Evolutionary conservation across 2,113 vertebrate genomes (phyloP).

Genomic region (Notothenia coriiceps): DNA sequence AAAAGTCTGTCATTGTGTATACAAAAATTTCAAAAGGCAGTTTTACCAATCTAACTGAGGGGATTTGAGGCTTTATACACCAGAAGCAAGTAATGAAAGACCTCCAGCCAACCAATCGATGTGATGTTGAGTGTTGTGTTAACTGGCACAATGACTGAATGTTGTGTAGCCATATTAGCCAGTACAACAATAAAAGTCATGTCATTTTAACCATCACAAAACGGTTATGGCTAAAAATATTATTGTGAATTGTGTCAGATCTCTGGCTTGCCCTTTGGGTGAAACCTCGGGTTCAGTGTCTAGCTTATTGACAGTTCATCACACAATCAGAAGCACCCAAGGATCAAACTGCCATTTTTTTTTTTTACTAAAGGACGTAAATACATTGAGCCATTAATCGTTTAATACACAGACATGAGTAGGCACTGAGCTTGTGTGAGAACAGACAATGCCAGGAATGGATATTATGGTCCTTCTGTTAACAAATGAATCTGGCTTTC

Average conservation of each 20-base stretch:
- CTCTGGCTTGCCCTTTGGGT: too few relatives aligned
- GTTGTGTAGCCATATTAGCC: neutral
- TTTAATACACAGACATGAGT: slow-evolving; percentile 17
- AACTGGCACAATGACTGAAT: neutral
- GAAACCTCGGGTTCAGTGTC: too few relatives aligned
- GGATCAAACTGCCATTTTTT: too few relatives aligned
- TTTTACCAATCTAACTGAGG: neutral
- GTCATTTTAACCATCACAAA: too few relatives aligned
- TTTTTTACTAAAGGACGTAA: neutral
- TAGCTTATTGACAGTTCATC: too few relatives aligned
- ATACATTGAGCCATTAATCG: neutral
- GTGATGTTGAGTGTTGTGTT: neutral
- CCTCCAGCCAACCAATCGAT: neutral
- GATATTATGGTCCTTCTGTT: slow-evolving; percentile 38
- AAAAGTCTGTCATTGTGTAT: neutral
- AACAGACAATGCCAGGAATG: slow-evolving; percentile 25
- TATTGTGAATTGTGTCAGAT: too few relatives aligned
- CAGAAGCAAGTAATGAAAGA: neutral
- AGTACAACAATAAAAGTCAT: neutral
- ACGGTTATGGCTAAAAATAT: too few relatives aligned
- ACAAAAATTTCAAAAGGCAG: neutral
- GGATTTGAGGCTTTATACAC: neutral
- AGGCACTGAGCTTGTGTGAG: slow-evolving; percentile 27
- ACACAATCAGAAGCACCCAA: too few relatives aligned
- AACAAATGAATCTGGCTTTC: slow-evolving; percentile 32